phyloP scores from a whole-genome alignment of 1,140 invertebrate genomes.

The Apis laboriosa region DNA sequence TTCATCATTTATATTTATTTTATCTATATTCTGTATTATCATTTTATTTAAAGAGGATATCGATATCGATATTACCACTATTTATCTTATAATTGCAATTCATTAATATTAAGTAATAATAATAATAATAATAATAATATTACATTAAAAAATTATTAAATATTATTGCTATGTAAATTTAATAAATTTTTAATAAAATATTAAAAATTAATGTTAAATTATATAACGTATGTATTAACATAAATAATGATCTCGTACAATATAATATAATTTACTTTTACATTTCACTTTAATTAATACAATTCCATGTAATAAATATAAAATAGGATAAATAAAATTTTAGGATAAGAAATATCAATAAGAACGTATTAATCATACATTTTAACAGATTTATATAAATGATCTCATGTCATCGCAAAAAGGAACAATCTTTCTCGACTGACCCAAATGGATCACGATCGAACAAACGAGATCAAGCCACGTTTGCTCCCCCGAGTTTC shows the following conservation, averaged over 20 bases:
- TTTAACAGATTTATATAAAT: background rate
- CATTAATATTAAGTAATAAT: no score
- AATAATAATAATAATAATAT: no score
- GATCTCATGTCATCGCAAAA: background rate
- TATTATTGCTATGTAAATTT: no score
- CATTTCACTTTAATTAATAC: background rate
- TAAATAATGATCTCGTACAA: no score
- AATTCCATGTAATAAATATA: background rate
- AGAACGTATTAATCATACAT: background rate
- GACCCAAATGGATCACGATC: slow-evolving; percentile 24
- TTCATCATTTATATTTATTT: background rate
- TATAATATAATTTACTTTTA: no score
- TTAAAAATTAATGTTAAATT: no score
- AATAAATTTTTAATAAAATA: no score
- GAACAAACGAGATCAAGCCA: background rate
- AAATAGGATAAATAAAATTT: background rate
- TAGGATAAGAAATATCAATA: background rate
- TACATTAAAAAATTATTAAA: no score
- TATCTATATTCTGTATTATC: background rate
- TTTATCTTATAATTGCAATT: no score
- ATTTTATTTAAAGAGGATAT: no score
- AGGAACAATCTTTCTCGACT: background rate
- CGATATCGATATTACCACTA: no score
- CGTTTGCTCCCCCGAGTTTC: background rate
- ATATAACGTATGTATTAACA: no score